Evolutionary conservation across 92 coral and sea anemone genomes (phyloP).

Genomic region (Heliopora coerulea): DNA sequence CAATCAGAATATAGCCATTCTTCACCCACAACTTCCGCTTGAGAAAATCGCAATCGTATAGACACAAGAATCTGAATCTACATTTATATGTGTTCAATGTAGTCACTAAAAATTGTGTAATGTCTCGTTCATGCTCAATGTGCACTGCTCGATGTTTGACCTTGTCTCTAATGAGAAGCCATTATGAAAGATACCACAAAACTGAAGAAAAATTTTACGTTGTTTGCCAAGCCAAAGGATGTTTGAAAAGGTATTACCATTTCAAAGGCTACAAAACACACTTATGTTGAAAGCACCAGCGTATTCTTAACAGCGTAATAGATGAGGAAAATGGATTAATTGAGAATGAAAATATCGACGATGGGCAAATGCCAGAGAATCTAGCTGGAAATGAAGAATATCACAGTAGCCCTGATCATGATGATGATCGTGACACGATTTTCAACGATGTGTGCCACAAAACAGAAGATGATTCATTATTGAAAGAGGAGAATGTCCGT

Average conservation of each 20-base stretch:
- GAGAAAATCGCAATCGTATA: neutral
- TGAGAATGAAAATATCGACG: too few species aligned
- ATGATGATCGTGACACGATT: too few species aligned
- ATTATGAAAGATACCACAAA: slow-evolving; percentile 48
- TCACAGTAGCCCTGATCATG: too few species aligned
- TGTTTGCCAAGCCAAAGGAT: slow-evolving; percentile 48
- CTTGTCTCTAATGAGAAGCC: slow-evolving; percentile 42
- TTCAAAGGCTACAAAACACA: slow-evolving; percentile 50
- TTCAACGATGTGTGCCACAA: too few species aligned
- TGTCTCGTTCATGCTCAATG: slow-evolving; percentile 37
- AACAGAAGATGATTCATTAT: too few species aligned
- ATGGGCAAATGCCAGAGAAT: too few species aligned
- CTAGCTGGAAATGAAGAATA: too few species aligned
- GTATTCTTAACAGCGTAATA: slow-evolving; percentile 2
- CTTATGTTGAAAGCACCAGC: slow-evolving; percentile 39
- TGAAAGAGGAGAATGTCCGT: slow-evolving; percentile 17
- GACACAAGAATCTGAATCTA: too few species aligned
- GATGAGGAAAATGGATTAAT: slow-evolving; percentile 1
- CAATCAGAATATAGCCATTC: too few species aligned
- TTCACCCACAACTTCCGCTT: neutral
- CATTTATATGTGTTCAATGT: too few species aligned
- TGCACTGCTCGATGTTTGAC: slow-evolving; percentile 39
- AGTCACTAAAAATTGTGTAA: neutral
- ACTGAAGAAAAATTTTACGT: slow-evolving; percentile 43
- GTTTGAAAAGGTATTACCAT: slow-evolving; percentile 25